Evolutionary conservation across 1,140 invertebrate species (phyloP), one percentile per base, ranked within the genome.

Genomic region (Neodiprion virginianus): DNA sequence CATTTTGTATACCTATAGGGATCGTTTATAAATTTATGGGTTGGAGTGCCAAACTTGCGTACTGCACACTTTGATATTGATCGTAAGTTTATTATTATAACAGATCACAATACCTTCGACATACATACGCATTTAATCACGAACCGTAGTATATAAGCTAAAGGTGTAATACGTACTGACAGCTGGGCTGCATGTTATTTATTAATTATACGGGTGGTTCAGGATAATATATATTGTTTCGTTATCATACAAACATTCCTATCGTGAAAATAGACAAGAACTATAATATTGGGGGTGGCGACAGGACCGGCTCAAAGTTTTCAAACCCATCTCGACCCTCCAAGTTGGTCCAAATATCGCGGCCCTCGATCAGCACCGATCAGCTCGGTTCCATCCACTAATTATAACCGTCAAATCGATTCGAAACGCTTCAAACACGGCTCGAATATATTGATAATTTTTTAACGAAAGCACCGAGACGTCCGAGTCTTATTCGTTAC

Each of bases 231-330:
- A 40, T 40, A 40, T 40, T 40, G 28, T 40, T 40, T 40, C 28
- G 28, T 40, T 40, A 40, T 40, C 28, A 40, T 40, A 40, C 28
- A 61, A 14, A 14, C 53, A 61, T 61, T 61, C n/a, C 53, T 61
- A 61, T 61, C 53, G 53, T 61, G 53, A 61, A 61, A 61, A 61
- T 61, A 61, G 53, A 61, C 11, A 61, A 61, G 11, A 17, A 61
- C 53, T 61, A 61, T 7, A 61, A 61, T 61, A 61, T 61, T 8
- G 53, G n/a, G 53, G 53, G 53, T 61, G 53, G 53, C n/a, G 11
- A 17, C 53, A 61, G 53, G 53, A 8, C 53, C n/a, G 53, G n/a
- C 53, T 61, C 53, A 61, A 8, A 14, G 5, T 5, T 61, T 61
- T 61, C 53, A 17, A 61, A 61, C 53, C 53, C n/a, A 5, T 14